Percentiles rank a stretch among this genome's conserved stretches.
Conservation (phyloP, 2,797 vertebrate species). For the Eulemur coronatus region DNA sequence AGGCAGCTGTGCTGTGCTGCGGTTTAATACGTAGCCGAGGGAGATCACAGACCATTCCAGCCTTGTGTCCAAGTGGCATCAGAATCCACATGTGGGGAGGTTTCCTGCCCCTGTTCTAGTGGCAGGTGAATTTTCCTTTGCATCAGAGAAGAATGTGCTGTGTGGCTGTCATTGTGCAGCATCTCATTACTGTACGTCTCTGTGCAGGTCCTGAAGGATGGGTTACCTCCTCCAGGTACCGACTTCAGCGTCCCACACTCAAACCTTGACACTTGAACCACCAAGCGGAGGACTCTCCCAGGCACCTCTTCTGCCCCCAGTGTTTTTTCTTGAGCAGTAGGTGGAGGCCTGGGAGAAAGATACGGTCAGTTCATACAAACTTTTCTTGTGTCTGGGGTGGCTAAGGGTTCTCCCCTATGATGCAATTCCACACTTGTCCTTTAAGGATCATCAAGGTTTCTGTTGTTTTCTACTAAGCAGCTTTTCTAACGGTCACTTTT, state of each 20-base stretch:
- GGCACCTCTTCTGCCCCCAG: too few species aligned
- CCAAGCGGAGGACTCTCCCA: rapidly evolving
- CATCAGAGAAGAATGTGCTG: too few species aligned
- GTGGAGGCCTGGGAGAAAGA: neutral
- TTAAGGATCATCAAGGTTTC: neutral
- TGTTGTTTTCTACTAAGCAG: neutral
- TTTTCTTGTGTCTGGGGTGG: too few species aligned
- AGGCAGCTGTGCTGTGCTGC: rapidly evolving
- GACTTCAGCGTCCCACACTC: too few species aligned
- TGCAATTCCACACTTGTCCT: neutral
- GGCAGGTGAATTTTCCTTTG: too few species aligned
- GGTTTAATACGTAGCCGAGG: rapidly evolving
- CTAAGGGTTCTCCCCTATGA: neutral
- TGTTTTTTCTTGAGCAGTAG: neutral
- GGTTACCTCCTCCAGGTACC: rapidly evolving
- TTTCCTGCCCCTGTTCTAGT: rapidly evolving
- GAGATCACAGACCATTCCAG: rapidly evolving
- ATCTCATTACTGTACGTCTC: rapidly evolving
- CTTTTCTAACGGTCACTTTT: neutral
- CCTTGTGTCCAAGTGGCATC: rapidly evolving
- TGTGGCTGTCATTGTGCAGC: rapidly evolving
- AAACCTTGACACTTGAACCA: too few species aligned
- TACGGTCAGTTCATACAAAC: too few species aligned
- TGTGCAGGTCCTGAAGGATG: rapidly evolving
- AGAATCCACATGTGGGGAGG: rapidly evolving